A percentile compares a stretch with the other conserved stretches of the same genome.
phyloP scores from a whole-genome alignment of 1,140 invertebrate species.

The Dreissena polymorpha region DNA sequence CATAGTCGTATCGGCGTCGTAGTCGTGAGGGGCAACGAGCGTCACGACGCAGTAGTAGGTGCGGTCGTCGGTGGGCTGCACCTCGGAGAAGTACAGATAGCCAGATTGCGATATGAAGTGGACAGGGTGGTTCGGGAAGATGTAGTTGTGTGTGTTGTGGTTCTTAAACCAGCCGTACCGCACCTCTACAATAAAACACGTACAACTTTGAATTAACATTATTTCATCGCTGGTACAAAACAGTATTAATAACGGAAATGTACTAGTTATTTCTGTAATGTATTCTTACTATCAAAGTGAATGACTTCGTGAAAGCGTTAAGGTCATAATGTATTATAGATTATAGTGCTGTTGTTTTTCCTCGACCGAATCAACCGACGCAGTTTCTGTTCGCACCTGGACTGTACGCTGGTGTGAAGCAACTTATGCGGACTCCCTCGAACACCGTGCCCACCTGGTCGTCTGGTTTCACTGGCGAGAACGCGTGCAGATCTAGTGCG shows the following conservation, averaged over 20 bases:
- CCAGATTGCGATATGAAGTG: constrained; percentile 65
- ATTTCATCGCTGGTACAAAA: not conserved
- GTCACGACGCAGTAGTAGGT: constrained; percentile 67
- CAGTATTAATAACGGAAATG: not conserved
- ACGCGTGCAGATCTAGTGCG: constrained; percentile 56
- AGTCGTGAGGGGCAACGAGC: constrained; percentile 48
- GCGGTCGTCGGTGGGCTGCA: constrained; percentile 55
- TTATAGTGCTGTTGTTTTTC: too few relatives aligned
- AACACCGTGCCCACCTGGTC: constrained; percentile 52
- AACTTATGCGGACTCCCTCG: constrained; percentile 58
- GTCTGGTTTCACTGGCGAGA: constrained; percentile 59
- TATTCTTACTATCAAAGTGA: too few relatives aligned
- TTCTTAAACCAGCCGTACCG: constrained; percentile 63
- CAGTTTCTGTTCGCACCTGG: constrained; percentile 55
- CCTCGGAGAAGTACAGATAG: constrained; percentile 64
- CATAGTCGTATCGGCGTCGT: constrained; percentile 48
- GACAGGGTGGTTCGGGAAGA: constrained; percentile 60
- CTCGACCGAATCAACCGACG: too few relatives aligned
- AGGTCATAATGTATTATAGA: too few relatives aligned
- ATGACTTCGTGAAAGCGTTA: too few relatives aligned
- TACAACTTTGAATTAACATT: not conserved
- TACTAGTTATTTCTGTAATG: not conserved
- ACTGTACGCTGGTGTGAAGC: constrained; percentile 56
- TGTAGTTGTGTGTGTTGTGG: constrained; percentile 36
- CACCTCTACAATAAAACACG: constrained; percentile 60